These are phyloP conservation scores for Clinocottus analis DNA, from an alignment of 2,113 vertebrate species.

Conservation along the genomic window DNA sequence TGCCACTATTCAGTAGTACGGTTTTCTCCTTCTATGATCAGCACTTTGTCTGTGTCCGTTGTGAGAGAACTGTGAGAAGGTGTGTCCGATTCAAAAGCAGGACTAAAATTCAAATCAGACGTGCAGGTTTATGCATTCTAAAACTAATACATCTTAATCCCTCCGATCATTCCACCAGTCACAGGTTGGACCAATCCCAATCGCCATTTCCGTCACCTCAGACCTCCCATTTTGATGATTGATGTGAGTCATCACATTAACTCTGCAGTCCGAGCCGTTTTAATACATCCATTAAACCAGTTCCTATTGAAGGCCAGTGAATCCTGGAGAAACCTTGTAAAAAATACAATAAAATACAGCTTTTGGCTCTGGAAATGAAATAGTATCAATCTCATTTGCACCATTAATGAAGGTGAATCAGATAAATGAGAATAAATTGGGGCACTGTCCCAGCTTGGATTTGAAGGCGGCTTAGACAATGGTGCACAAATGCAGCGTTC, in stretches of 20 bases:
- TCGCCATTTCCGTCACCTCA: constrained; percentile 30
- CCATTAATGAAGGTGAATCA: constrained; percentile 62
- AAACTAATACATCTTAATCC: constrained; percentile 19
- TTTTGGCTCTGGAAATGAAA: constrained; percentile 42
- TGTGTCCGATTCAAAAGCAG: constrained; percentile 34
- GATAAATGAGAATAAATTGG: constrained; percentile 53
- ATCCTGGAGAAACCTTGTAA: constrained; percentile 52
- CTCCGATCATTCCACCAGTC: constrained; percentile 29
- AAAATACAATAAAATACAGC: constrained; percentile 3
- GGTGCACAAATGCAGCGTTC: background rate
- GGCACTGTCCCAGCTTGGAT: constrained; percentile 9
- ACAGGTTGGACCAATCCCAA: constrained; percentile 41
- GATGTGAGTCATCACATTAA: constrained; percentile 65
- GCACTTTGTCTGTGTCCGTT: constrained; percentile 11
- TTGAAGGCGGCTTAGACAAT: constrained; percentile 33
- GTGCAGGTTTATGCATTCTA: constrained; percentile 16
- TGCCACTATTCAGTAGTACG: constrained; percentile 8
- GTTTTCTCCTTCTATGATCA: constrained; percentile 34
- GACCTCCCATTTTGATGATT: constrained; percentile 45
- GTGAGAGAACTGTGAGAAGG: constrained; percentile 27
- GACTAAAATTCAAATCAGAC: constrained; percentile 18
- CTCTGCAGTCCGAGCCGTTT: constrained; percentile 49
- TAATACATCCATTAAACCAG: constrained; percentile 55
- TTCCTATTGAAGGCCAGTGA: constrained; percentile 33
- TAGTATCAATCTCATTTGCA: constrained; percentile 35